Evolutionary conservation across 2,113 vertebrate species (phyloP).

Genomic region (Sorex araneus): DNA sequence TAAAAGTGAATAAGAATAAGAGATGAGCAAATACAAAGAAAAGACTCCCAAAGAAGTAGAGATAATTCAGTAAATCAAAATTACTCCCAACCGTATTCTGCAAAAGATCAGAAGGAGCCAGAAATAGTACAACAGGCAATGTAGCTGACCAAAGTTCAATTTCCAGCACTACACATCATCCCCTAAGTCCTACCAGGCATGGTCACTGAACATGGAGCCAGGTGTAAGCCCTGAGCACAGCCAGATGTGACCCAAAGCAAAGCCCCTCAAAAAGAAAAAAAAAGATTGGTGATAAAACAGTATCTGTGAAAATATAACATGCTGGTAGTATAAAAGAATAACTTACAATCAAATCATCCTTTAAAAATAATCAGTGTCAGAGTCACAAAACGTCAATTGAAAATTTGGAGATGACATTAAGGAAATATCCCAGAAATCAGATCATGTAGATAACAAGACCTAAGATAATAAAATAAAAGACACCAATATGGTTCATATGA

Average conservation of each 20-base stretch:
- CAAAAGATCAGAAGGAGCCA: background rate
- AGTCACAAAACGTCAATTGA: constrained; percentile 16
- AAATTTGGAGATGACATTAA: constrained; percentile 32
- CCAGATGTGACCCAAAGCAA: too few species aligned
- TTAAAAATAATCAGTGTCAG: background rate
- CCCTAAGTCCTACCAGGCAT: too few species aligned
- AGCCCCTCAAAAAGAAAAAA: too few species aligned
- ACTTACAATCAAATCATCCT: background rate
- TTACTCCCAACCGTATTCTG: background rate
- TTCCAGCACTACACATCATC: too few species aligned
- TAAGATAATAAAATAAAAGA: background rate
- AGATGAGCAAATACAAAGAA: background rate
- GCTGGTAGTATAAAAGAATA: background rate
- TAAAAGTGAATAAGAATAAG: constrained; percentile 9
- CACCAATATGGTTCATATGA: background rate
- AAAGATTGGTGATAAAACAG: background rate
- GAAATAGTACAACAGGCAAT: too few species aligned
- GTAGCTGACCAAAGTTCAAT: too few species aligned
- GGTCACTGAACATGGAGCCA: too few species aligned
- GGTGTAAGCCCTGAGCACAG: too few species aligned
- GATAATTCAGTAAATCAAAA: constrained; percentile 14
- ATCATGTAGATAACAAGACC: constrained; percentile 3
- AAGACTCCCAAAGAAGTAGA: background rate
- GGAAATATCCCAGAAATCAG: background rate
- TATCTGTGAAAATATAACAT: constrained; percentile 6